Base-by-base conservation (phyloP, 1,140 invertebrate genomes). In the Hyles euphorbiae region DNA sequence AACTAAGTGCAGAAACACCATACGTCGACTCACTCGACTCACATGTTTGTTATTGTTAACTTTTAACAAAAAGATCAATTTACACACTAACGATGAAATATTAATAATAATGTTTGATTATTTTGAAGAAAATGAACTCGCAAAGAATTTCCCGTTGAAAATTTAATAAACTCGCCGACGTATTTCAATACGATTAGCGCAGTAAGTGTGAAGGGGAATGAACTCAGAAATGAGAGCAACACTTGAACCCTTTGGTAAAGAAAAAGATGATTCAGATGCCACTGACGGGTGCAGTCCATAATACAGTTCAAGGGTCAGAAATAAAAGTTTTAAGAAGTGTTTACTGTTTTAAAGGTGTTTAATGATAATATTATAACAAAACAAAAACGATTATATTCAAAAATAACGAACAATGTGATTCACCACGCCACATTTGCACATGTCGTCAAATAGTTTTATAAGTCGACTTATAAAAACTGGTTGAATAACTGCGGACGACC, bases 341-440 rank as follows among this genome's bases (percentile, higher is more conserved):
- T 22, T 22, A 22, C 22, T 22, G 22, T 22, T 22, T 22, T 22
- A 22, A 0, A 22, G 22, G 22, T 22, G 22, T 22, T 22, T 22
- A 22, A 22, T 22, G 22, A 22, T 22, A 22, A 22, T 22, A 22
- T 22, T 22, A 53, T 53, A 36, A 36, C 36, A 36, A 43, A 36
- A 40, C 4, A 10, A 40, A 43, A 53, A 40, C 7, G 12, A 32
- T 4, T 8, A 33, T 5, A 33, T 51, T 51, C 33, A 33, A 33
- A 51, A 32, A 10, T 34, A 54, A 54, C 53, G 53, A 54, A 45
- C 36, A 45, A 54, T 6, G 44, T 54, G 11, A 54, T 10, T 54
- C 36, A 44, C 7, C 36, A 45, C 53, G 36, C 34, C 34, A 54
- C 53, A 54, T 44, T 54, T 9, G 34, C 34, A 44, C 34, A 54